Base-by-base conservation (phyloP, 2,888 invertebrate genomes). In the Acronicta alni region DNA sequence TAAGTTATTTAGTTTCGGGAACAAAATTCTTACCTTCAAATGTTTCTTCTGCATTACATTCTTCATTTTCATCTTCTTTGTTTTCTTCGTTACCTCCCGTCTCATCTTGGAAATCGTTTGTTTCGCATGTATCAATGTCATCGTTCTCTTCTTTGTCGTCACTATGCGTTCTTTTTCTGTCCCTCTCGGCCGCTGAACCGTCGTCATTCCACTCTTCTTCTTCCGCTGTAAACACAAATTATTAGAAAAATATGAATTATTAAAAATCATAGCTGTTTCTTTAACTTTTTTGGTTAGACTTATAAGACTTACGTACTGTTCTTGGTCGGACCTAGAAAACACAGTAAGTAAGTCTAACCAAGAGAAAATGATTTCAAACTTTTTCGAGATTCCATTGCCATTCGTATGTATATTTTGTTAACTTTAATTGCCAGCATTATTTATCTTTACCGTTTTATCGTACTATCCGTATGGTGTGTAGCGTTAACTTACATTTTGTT, bases 151-250 rank as follows among this genome's bases (percentile, higher is more conserved):
- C 82, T 15, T 65, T 67, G n/a, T 73, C 63, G 9, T 74, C 79
- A 55, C 77, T 79, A 17, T 71, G 57, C 67, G 48, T 56, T 64
- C 44, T 77, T 72, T 58, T 84, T 15, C 17, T 44, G 18, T 39
- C 81, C 15, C 76, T 79, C 6, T 62, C 70, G 3, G 66, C 76
- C 7, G 72, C 75, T 17, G 77, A 71, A 44, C 72, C 73, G 37
- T 84, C 86, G 54, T 89, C 90, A 53, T 79, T 84, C 93, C 92
- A 93, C 67, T 91, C 93, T 45, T 94, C 94, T 70, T 94, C 94
- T 66, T 92, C 94, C 48, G 91, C 92, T 93, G 79, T 18, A 78
- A 82, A 76, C 57, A 73, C 56, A 44, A 42, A 39, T 18, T 9
- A 15, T 38, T 16, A 37, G 9, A 37, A 37, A 32, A 26, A 20